These are phyloP conservation scores for Platyura marginata DNA, from an alignment of 1,140 invertebrate species.

Conservation along the genomic window DNA sequence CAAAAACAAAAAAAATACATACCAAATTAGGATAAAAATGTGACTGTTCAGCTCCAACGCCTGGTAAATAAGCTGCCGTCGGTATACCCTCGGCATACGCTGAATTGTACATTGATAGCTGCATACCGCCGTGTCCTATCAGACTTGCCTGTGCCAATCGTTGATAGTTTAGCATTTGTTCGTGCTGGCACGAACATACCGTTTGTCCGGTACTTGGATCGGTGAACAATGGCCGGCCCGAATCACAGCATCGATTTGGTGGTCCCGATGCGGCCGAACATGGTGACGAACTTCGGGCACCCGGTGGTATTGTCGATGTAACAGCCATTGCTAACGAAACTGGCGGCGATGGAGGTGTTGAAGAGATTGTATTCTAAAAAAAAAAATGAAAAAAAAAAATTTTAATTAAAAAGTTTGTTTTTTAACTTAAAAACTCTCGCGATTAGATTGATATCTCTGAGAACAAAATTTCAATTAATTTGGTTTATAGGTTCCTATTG, in stretches of 20 bases:
- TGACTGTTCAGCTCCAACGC: constrained; percentile 50
- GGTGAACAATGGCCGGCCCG: constrained; percentile 74
- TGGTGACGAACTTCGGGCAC: constrained; percentile 28
- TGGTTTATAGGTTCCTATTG: neutral
- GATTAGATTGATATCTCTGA: neutral
- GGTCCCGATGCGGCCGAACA: constrained; percentile 16
- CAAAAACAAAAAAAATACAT: constrained; percentile 25
- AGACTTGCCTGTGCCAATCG: constrained; percentile 45
- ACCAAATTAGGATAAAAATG: constrained; percentile 60
- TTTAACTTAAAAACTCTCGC: neutral
- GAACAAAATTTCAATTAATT: neutral
- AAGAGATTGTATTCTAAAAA: constrained; percentile 24
- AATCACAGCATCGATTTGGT: constrained; percentile 66
- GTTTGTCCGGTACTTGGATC: constrained; percentile 83
- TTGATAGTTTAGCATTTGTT: constrained; percentile 55
- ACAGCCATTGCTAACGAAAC: constrained; percentile 13
- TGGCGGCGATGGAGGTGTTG: constrained; percentile 22
- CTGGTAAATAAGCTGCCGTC: constrained; percentile 65
- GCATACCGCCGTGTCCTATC: constrained; percentile 26
- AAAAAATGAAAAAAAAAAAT: neutral
- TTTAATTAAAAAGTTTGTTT: neutral
- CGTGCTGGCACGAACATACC: constrained; percentile 82
- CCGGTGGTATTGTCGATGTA: constrained; percentile 28
- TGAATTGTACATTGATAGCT: constrained; percentile 57
- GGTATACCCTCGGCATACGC: constrained; percentile 51